Base-by-base conservation (phyloP, 2,113 vertebrate species). In the Otolemur garnettii region DNA sequence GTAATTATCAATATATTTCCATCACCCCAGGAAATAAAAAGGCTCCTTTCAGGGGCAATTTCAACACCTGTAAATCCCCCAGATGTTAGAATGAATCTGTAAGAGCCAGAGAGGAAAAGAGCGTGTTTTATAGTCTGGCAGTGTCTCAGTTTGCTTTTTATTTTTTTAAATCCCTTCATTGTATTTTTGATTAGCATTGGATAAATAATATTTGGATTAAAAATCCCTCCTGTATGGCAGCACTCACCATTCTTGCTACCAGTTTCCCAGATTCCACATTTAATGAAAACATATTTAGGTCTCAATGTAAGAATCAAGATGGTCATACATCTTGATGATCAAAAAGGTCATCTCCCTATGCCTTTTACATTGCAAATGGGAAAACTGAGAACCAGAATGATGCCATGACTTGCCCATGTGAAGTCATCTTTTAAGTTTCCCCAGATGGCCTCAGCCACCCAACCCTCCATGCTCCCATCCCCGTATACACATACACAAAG, bases 21-120 rank as follows among this genome's bases (percentile, higher is more conserved):
- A 97, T 97, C 95, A 97, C 87, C 84, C 92, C 92, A 95, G 92
- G 95, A 98, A 97, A 98, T 95, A 95, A 97, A 97, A 95, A 97
- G 71, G 59, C 64, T 97, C 45, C 79, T 96, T 96, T 97, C 93
- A 93, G 96, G 96, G 97, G 78, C 87, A 96, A 88, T 97, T 97
- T 97, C 96, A 96, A 94, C 95, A 97, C 97, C 97, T 96, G 96
- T 97, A 97, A 97, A 97, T 90, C 69, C 92, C 84, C 95, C 95
- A 96, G 90, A 96, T 97, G 96, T 95, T 96, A 93, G 68, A 95
- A 84, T 82, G 74, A 87, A 79, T 94, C 84, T 66, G 12, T 84
- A 83, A 96, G 93, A 97, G 72, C 45, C 57, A 17, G 53, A 86
- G 92, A 95, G 50, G 35, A 95, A 94, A 91, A 83, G 62, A 0